phyloP scores from a whole-genome alignment of 92 coral and sea anemone genomes.

The Porites rus region DNA sequence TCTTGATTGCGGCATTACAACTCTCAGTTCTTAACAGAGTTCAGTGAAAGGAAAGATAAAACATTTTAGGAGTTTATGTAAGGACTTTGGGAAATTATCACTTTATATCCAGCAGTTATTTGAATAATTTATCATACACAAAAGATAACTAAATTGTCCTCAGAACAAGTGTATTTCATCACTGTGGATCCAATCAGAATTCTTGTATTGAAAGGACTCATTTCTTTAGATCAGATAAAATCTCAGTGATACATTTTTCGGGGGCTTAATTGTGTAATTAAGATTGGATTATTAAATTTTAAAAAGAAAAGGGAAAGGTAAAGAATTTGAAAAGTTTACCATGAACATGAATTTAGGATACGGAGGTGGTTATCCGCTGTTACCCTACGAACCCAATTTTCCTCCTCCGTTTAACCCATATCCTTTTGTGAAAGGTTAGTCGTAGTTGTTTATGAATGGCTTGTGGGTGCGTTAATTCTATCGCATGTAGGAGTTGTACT shows the following conservation, averaged over 20 bases:
- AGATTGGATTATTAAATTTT: slow-evolving; percentile 69
- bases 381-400: slow-evolving; percentile 76
- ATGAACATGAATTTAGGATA: slow-evolving; percentile 90
- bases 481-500: slow-evolving; percentile 17
- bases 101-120: slow-evolving; percentile 7
- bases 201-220: slow-evolving; percentile 12
- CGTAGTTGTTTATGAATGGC: slow-evolving; percentile 35
- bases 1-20: not conserved
- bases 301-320: slow-evolving; percentile 38
- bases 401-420: slow-evolving; percentile 73
- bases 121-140: slow-evolving; percentile 50
- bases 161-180: slow-evolving; percentile 13
- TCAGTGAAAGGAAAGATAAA: not conserved
- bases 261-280: slow-evolving; percentile 78
- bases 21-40: not conserved
- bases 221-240: slow-evolving; percentile 63
- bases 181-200: slow-evolving; percentile 47
- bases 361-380: slow-evolving; percentile 64
- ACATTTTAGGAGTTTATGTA: slow-evolving; percentile 13
- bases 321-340: slow-evolving; percentile 10
- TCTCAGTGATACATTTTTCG: slow-evolving; percentile 69
- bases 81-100: slow-evolving; percentile 27
- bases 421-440: slow-evolving; percentile 80
- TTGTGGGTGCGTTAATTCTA: slow-evolving; percentile 47
- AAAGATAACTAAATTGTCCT: slow-evolving; percentile 41